Percentiles rank a stretch among this genome's conserved stretches.
phyloP scores from a whole-genome alignment of 2,888 invertebrate species.

The Eristalis intricaria region DNA sequence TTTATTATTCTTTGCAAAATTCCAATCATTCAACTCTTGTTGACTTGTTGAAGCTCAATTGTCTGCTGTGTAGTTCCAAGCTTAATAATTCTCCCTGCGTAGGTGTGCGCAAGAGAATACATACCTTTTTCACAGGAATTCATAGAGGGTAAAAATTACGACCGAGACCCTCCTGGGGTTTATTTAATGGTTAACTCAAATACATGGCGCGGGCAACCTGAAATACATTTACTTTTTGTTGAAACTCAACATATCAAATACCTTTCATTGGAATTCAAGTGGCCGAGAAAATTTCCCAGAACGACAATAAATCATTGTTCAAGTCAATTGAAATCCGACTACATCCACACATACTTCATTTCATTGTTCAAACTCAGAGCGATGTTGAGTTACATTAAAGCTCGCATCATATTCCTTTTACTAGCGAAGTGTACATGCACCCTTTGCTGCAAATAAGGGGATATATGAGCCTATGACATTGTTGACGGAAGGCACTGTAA shows the following conservation, averaged over 20 bases:
- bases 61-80: conserved; percentile 5
- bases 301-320: conserved; percentile 57
- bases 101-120: conserved; percentile 1
- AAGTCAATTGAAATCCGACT: conserved; percentile 59
- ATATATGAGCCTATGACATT: conserved; percentile 17
- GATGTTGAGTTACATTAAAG: conserved; percentile 45
- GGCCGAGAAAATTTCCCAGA: conserved; percentile 54
- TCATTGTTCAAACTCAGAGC: conserved; percentile 45
- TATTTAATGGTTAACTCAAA: conserved; percentile 10
- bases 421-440: not conserved
- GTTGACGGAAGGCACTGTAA: not conserved
- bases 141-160: not conserved
- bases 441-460: conserved; percentile 51
- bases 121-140: not conserved
- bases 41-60: not conserved
- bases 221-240: conserved; percentile 4
- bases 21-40: not conserved
- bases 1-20: not conserved
- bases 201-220: not conserved
- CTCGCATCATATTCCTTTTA: conserved; percentile 36
- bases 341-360: conserved; percentile 27
- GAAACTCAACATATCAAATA: conserved; percentile 20
- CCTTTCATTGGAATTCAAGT: conserved; percentile 53
- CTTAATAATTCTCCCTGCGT: conserved; percentile 9
- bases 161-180: conserved; percentile 10